Percentiles rank a stretch among this genome's conserved stretches.
These are phyloP conservation scores for Heliconius himera DNA, from an alignment of 1,140 invertebrate species.

Conservation along the genomic window DNA sequence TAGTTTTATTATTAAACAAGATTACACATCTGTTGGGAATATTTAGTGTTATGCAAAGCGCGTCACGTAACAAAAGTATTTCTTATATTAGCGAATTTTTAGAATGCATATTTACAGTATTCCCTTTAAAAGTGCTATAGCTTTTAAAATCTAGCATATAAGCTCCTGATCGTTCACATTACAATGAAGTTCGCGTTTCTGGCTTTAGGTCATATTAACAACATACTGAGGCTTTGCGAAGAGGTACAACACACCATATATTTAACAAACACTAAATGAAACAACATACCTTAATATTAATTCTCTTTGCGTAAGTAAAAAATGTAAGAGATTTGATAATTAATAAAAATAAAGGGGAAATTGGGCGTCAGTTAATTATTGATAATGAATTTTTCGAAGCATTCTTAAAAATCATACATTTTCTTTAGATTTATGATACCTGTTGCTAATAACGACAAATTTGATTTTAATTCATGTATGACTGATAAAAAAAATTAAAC, in stretches of 20 bases:
- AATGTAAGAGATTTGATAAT: not conserved
- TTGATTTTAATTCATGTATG: not conserved
- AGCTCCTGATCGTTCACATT: not conserved
- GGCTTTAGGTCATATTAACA: not conserved
- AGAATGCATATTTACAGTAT: constrained; percentile 15
- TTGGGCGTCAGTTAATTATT: not conserved
- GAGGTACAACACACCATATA: constrained; percentile 15
- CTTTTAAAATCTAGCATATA: constrained; percentile 11
- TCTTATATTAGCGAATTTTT: constrained; percentile 22
- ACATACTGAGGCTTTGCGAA: constrained; percentile 20
- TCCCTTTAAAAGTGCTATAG: constrained; percentile 14
- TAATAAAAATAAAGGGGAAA: not conserved
- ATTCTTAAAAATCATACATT: not conserved
- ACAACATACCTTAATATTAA: not conserved
- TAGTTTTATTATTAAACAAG: not conserved
- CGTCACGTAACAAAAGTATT: not conserved
- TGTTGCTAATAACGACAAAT: not conserved
- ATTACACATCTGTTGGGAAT: not conserved
- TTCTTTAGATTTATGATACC: not conserved
- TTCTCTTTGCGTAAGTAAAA: not conserved
- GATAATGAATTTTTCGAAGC: not conserved
- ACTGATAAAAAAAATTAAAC: not conserved
- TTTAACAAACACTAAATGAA: constrained; percentile 1
- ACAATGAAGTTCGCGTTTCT: not conserved
- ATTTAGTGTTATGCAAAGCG: constrained; percentile 22